Evolutionary conservation across 2,797 vertebrate species (phyloP).

Genomic region (Simalia tracyae): DNA sequence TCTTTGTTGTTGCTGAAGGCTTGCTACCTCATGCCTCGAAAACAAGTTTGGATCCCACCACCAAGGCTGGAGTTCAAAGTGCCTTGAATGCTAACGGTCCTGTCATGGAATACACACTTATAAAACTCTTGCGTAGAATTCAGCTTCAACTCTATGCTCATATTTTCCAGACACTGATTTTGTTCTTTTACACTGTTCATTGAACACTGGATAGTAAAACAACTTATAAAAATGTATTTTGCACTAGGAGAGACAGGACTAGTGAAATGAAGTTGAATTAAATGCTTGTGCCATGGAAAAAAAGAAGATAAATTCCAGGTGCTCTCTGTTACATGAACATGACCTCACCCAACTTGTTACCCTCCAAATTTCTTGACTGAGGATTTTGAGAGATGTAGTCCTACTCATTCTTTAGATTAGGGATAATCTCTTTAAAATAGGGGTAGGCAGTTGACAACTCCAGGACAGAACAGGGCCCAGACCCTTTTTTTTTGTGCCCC

Average conservation of each 20-base stretch:
- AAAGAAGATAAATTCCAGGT: conserved; percentile 32
- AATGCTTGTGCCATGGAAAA: conserved; percentile 49
- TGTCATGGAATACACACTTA: not conserved
- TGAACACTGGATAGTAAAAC: conserved; percentile 55
- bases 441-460: no score
- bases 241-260: conserved; percentile 41
- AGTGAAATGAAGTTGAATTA: conserved; percentile 58
- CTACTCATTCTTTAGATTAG: no score
- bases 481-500: no score
- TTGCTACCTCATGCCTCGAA: not conserved
- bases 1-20: conserved; percentile 8
- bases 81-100: not conserved
- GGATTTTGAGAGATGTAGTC: no score
- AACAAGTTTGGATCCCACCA: not conserved
- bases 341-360: no score
- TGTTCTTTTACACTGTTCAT: conserved; percentile 40
- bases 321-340: no score
- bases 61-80: not conserved
- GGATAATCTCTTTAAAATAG: no score
- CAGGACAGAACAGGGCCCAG: no score
- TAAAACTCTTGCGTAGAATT: not conserved
- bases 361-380: no score
- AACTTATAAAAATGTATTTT: conserved; percentile 52
- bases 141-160: conserved; percentile 18
- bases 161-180: conserved; percentile 53